phyloP scores from a whole-genome alignment of 1,140 invertebrate species.

The Coboldia fuscipes region DNA sequence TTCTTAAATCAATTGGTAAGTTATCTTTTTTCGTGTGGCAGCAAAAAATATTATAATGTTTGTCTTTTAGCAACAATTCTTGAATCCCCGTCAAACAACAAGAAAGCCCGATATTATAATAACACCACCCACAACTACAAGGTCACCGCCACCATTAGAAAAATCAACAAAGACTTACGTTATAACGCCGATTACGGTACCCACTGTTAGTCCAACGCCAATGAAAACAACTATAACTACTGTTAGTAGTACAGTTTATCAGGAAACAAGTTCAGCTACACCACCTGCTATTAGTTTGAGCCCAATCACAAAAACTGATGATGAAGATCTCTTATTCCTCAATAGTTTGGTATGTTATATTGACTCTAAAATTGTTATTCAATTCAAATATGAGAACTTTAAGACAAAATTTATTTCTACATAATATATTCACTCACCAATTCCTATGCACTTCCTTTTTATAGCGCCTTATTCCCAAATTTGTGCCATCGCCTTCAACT shows the following conservation, averaged over 20 bases:
- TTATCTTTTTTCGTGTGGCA: no score
- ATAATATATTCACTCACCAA: no score
- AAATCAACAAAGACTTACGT: background rate
- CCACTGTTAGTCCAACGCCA: background rate
- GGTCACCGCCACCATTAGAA: slow-evolving; percentile 6
- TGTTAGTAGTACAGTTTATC: no score
- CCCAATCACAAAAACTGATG: slow-evolving; percentile 26
- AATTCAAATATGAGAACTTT: no score
- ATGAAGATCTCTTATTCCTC: slow-evolving; percentile 26
- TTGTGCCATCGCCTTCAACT: slow-evolving; percentile 7
- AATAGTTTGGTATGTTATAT: slow-evolving; percentile 23
- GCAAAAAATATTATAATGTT: slow-evolving; percentile 4
- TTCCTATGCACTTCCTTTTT: slow-evolving; percentile 1
- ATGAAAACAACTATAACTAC: background rate
- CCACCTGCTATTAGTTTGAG: no score
- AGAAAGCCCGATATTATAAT: slow-evolving; percentile 4
- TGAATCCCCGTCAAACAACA: background rate
- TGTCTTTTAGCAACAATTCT: background rate
- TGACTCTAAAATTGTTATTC: no score
- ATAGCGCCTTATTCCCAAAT: slow-evolving; percentile 6
- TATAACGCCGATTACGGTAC: background rate
- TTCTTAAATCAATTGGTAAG: slow-evolving; percentile 2
- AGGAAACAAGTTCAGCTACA: no score
- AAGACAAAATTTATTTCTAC: no score
- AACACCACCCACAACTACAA: slow-evolving; percentile 5